phyloP scores from a whole-genome alignment of 2,113 vertebrate genomes.

The Tachycineta bicolor region DNA sequence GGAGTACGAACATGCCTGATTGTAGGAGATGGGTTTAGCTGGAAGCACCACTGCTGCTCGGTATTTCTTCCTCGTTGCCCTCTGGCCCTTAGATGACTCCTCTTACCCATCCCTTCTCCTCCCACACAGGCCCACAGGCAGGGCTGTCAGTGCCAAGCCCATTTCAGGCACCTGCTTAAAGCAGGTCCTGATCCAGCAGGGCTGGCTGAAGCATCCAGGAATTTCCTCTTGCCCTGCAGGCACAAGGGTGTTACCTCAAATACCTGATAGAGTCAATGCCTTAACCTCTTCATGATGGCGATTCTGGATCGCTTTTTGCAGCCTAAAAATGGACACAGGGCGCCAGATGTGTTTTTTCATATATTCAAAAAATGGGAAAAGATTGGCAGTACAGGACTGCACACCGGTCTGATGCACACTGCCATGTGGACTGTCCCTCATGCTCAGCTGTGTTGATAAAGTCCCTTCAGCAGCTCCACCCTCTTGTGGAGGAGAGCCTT shows the following conservation, averaged over 20 bases:
- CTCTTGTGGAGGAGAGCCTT: not conserved
- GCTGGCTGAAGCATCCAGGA: not conserved
- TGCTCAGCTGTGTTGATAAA: not conserved
- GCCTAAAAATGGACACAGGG: not conserved
- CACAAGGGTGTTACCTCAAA: not conserved
- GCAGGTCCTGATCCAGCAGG: not conserved
- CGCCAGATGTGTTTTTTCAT: not conserved
- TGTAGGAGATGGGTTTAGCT: not conserved
- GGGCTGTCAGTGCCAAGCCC: not conserved
- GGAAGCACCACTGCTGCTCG: not conserved
- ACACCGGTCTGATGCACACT: not conserved
- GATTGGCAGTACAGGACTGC: not conserved
- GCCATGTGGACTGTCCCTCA: accelerated
- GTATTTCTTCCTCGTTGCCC: not conserved
- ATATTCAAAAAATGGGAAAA: not conserved
- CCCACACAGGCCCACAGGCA: not conserved
- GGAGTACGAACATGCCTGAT: not conserved
- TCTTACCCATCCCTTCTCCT: not conserved
- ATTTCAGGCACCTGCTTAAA: not conserved
- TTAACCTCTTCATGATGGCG: not conserved
- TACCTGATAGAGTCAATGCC: accelerated
- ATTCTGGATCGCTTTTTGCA: not conserved
- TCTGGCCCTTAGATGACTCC: not conserved
- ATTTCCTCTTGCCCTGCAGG: not conserved
- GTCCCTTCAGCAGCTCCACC: not conserved